Evolutionary conservation across 2,888 invertebrate species (phyloP), one percentile per base, ranked within the genome.

Genomic region (Agrotis segetum): DNA sequence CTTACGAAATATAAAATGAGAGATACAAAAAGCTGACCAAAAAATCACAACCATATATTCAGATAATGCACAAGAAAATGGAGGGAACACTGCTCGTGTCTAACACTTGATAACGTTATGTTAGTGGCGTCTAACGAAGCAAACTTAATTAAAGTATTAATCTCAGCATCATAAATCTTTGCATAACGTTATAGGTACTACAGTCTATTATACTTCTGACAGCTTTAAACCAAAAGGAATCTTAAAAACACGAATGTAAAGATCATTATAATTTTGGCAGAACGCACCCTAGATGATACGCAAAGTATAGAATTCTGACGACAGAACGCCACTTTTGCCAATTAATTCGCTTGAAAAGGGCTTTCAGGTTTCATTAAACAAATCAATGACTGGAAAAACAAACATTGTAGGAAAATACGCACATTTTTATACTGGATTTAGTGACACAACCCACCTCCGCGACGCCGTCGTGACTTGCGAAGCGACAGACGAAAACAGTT

Each of bases 91-190:
- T 53, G 21, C 34, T 61, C n/a, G 7, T 19, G 13, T 64, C 34
- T 49, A 58, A 70, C 58, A 77, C 47, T 62, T 63, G 58, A 77
- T 74, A 44, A 13, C 62, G 11, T 1, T 74, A 44, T 71, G 53
- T 24, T 72, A 50, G 24, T 46, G 6, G 19, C 34, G n/a, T 21
- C 47, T 53, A 60, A 49, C 21, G 55, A 67, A 75, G 68, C 53
- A 59, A 75, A 73, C 52, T 75, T 60, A 67, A 49, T 67, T 34
- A 67, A 60, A 55, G 4, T 50, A 68, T 72, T 56, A 76, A 56
- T 68, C 11, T 46, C 21, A 6, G 52, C 24, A 53, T 40, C 53
- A 55, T 53, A 53, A 60, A 56, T 49, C 16, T 69, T 47, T 71
- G 47, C 34, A n/a, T 3, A 47, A 3, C n/a, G 34, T 40, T 14